phyloP scores from a whole-genome alignment of 2,113 vertebrate species.

The Orientallactaga bullata region DNA sequence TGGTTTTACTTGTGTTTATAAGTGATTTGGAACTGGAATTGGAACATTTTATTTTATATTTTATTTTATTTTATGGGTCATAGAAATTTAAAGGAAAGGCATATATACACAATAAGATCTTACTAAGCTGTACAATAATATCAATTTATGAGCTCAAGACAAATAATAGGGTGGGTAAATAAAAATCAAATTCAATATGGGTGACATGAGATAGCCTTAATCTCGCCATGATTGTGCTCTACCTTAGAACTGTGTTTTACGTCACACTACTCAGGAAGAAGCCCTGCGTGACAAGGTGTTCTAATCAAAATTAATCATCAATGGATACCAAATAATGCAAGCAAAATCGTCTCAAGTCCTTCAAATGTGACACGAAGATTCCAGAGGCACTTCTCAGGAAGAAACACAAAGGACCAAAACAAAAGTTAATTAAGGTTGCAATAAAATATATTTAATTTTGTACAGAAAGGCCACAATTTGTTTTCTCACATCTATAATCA shows the following conservation, averaged over 20 bases:
- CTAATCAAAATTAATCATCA: neutral
- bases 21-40: constrained; percentile 49
- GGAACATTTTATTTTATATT: too few species aligned
- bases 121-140: neutral
- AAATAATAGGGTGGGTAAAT: neutral
- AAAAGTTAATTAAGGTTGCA: neutral
- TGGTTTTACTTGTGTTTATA: constrained; percentile 13
- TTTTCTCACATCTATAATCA: neutral
- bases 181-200: neutral
- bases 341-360: neutral
- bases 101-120: neutral
- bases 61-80: constrained; percentile 13
- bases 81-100: neutral
- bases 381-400: neutral
- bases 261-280: neutral
- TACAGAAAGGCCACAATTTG: neutral
- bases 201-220: neutral
- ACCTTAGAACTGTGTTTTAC: neutral
- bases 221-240: neutral
- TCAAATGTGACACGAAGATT: neutral
- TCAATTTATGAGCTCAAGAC: neutral
- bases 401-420: neutral
- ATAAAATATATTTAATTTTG: neutral
- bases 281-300: neutral
- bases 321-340: neutral